A percentile compares a stretch with the other conserved stretches of the same genome.
Evolutionary conservation across 2,797 vertebrate species (phyloP).

Genomic region (Zonotrichia albicollis): DNA sequence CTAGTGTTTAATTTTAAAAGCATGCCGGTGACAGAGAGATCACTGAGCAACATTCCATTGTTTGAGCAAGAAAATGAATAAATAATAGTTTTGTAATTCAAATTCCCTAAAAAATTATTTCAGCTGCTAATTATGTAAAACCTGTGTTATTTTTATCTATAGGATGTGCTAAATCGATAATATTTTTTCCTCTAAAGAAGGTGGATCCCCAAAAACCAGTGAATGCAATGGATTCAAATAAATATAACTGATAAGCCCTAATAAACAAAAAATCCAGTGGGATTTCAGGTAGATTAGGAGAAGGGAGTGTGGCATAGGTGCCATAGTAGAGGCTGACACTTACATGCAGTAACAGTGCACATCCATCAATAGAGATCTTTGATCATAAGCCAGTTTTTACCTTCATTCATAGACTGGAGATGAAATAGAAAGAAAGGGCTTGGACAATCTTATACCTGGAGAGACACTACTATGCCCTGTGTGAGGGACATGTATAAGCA

Average conservation of each 20-base stretch:
- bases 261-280: not conserved
- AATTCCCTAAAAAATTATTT: not conserved
- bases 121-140: not conserved
- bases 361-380: not conserved
- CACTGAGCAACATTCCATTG: not conserved
- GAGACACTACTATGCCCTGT: not conserved
- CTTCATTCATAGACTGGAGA: not conserved
- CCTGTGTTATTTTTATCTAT: not conserved
- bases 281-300: not conserved
- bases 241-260: not conserved
- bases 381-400: not conserved
- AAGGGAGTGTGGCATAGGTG: not conserved
- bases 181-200: not conserved
- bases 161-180: not conserved
- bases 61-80: conserved; percentile 17
- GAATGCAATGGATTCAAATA: not conserved
- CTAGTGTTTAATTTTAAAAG: conserved; percentile 17
- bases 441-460: not conserved
- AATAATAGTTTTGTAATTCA: not conserved
- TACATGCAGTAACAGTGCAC: not conserved
- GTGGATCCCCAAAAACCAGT: not conserved
- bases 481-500: not conserved
- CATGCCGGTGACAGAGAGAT: not conserved
- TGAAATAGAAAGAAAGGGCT: not conserved
- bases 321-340: not conserved